Percentiles rank a stretch among this genome's conserved stretches.
Evolutionary conservation across 2,888 invertebrate genomes (phyloP).

Genomic region (Lycocerus yunnanus): DNA sequence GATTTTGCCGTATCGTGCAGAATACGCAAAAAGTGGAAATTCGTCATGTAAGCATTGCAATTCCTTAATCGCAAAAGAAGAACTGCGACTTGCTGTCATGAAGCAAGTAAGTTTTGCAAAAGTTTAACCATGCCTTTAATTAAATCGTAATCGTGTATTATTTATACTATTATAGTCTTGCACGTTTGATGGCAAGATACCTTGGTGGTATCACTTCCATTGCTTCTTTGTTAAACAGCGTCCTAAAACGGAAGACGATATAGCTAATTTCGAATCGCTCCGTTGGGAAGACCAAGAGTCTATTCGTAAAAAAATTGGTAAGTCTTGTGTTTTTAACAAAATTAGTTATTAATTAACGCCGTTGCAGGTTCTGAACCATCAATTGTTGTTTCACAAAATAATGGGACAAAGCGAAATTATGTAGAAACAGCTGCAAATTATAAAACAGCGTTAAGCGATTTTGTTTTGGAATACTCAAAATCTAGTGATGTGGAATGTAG

Average conservation of each 20-base stretch:
- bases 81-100: constrained; percentile 81
- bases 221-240: constrained; percentile 88
- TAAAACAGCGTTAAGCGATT: constrained; percentile 65
- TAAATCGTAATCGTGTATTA: neutral
- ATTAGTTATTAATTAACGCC: neutral
- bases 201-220: constrained; percentile 85
- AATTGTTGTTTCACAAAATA: constrained; percentile 55
- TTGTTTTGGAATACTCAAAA: constrained; percentile 82
- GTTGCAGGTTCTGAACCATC: constrained; percentile 47
- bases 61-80: constrained; percentile 72
- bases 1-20: constrained; percentile 77
- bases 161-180: constrained; percentile 76
- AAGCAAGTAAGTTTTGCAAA: constrained; percentile 76
- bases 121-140: neutral
- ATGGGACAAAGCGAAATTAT: constrained; percentile 57
- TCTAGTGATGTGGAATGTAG: constrained; percentile 79
- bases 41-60: constrained; percentile 86
- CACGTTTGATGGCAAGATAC: constrained; percentile 82
- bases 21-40: constrained; percentile 88
- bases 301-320: constrained; percentile 72
- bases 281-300: constrained; percentile 84
- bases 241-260: constrained; percentile 74
- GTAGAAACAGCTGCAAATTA: constrained; percentile 42
- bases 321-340: constrained; percentile 30
- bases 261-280: constrained; percentile 78